Percentiles rank a stretch among this genome's conserved stretches.
Conservation (phyloP, 2,797 vertebrate species). For the Synanceia verrucosa region DNA sequence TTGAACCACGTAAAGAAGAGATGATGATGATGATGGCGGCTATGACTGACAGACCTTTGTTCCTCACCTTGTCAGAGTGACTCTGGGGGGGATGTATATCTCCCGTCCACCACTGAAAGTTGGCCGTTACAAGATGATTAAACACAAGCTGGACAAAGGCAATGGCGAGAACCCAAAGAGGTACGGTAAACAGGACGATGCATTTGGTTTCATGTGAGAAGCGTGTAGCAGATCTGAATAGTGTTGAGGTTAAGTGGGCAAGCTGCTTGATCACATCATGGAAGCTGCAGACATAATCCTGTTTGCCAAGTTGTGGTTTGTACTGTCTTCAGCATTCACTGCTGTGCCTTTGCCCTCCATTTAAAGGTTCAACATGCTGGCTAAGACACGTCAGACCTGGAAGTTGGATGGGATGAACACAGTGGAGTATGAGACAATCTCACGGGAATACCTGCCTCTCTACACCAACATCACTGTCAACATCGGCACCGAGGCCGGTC, state of each 20-base stretch:
- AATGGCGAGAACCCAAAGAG: slow-evolving; percentile 85
- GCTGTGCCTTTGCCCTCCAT: not conserved
- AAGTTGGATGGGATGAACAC: slow-evolving; percentile 83
- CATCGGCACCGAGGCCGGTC: slow-evolving; percentile 78
- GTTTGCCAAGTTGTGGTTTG: not conserved
- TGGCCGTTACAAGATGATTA: slow-evolving; percentile 89
- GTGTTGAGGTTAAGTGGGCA: not conserved
- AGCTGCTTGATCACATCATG: not conserved
- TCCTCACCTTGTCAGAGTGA: slow-evolving; percentile 75
- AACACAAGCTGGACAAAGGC: slow-evolving; percentile 86
- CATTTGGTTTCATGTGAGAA: not conserved
- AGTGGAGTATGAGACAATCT: slow-evolving; percentile 77
- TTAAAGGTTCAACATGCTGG: slow-evolving; percentile 85
- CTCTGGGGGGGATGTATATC: slow-evolving; percentile 86
- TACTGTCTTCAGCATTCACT: not conserved
- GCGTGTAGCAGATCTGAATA: not conserved
- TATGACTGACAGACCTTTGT: not conserved
- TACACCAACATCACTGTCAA: slow-evolving; percentile 88
- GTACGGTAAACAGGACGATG: slow-evolving; percentile 54
- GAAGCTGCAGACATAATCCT: not conserved
- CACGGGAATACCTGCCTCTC: slow-evolving; percentile 78
- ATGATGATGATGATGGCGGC: not conserved
- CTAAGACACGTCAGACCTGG: slow-evolving; percentile 83
- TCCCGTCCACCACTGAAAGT: slow-evolving; percentile 81
- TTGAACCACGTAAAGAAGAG: not conserved